A percentile compares a stretch with the other conserved stretches of the same genome.
These are phyloP conservation scores for Linyphia triangularis DNA, from an alignment of 2,888 invertebrate species.

Conservation along the genomic window DNA sequence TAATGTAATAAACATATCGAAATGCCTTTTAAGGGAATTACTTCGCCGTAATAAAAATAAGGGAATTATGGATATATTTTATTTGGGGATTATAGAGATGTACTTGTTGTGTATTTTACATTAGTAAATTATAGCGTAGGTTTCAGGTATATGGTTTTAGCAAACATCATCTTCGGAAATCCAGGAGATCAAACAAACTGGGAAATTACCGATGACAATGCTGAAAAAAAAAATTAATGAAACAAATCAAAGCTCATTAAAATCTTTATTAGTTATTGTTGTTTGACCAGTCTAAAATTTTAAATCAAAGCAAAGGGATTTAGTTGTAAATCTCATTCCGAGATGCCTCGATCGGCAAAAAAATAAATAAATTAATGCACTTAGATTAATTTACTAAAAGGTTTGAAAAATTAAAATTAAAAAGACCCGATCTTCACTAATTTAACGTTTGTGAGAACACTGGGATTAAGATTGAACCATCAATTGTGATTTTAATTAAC, in stretches of 20 bases:
- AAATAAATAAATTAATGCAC: slow-evolving; percentile 25
- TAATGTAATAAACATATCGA: slow-evolving; percentile 58
- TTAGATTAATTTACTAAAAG: slow-evolving; percentile 60
- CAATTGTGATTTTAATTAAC: slow-evolving; percentile 75
- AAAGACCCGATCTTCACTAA: slow-evolving; percentile 44
- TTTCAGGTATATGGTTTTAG: slow-evolving; percentile 30
- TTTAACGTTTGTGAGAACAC: slow-evolving; percentile 60
- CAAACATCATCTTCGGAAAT: slow-evolving; percentile 55
- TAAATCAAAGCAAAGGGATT: slow-evolving; percentile 31
- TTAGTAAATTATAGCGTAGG: slow-evolving; percentile 43
- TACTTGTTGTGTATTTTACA: slow-evolving; percentile 60
- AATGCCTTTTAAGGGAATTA: slow-evolving; percentile 62
- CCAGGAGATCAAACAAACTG: slow-evolving; percentile 58
- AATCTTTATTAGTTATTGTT: slow-evolving; percentile 56
- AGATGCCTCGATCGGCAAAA: not conserved
- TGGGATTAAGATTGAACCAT: slow-evolving; percentile 66
- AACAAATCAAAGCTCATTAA: slow-evolving; percentile 46
- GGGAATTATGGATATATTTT: slow-evolving; percentile 59
- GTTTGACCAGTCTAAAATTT: slow-evolving; percentile 57
- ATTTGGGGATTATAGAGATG: slow-evolving; percentile 52
- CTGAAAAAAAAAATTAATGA: not conserved
- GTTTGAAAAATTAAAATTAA: slow-evolving; percentile 70
- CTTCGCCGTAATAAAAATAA: not conserved
- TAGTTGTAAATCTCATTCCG: slow-evolving; percentile 17
- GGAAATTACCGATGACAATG: not conserved